Base-by-base conservation (phyloP, 2,888 invertebrate genomes). In the Calameuta idolon region DNA sequence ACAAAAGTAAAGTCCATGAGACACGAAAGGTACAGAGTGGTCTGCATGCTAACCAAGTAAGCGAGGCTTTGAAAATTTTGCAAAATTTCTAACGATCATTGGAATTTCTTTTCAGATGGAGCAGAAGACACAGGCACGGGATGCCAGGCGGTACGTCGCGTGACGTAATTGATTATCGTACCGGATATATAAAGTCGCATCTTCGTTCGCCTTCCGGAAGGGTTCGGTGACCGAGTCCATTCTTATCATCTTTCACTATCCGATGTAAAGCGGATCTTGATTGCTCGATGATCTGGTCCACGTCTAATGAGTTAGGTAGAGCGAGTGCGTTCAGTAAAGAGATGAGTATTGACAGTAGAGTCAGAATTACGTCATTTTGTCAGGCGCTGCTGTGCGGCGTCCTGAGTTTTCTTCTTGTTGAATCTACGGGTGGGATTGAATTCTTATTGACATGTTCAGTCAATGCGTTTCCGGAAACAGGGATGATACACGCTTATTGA, bases 201-300 rank as follows among this genome's bases (percentile, higher is more conserved):
- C 94, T 98, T 88, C 95, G 98, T 86, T 98, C 98, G 88, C 97
- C 97, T 75, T 97, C 97, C 83, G 98, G 98, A 91, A 95, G 97
- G 92, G 98, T 98, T 92, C 95, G 98, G 95, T 98, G 96, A 97
- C 95, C 95, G 93, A 80, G 83, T 79, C 85, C 81, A 78, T 33
- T 30, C 9, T 15, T 40, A 3, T 55, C 55, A 55, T 23, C 5
- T 55, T 55, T 55, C 55, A 55, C 0, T 55, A 55, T 55, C 55
- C 9, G 9, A 23, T 55, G 9, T 2, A 55, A 23, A 55, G 55
- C 55, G 1, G 55, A 55, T 23, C 55, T 9, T 55, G 55, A 23
- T 55, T 55, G 0, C 55, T 23, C 55, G 23, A 23, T 55, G 55
- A 55, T 23, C 23, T 23, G 55, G 55, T 55, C 9, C 55, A 55